Percentiles rank a stretch among this genome's conserved stretches.
These are phyloP conservation scores for Plusia festucae DNA, from an alignment of 2,888 invertebrate genomes.

Conservation along the genomic window DNA sequence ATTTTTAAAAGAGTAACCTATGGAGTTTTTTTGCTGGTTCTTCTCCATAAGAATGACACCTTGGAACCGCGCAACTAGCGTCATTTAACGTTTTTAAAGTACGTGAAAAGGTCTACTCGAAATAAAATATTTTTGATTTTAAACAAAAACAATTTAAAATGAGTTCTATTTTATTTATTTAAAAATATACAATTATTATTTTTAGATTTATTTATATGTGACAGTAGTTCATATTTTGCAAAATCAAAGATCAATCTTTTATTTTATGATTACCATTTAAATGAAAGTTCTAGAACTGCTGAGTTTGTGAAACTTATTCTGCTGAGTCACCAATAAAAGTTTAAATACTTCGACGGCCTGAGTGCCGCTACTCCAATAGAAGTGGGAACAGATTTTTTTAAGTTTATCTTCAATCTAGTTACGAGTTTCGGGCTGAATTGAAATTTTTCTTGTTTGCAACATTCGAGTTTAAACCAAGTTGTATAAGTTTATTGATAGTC, in stretches of 20 bases:
- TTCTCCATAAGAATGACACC: no score
- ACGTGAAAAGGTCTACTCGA: no score
- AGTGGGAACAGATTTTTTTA: slow-evolving; percentile 13
- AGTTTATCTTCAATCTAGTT: not conserved
- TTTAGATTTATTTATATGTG: not conserved
- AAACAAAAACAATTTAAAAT: no score
- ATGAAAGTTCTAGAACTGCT: slow-evolving; percentile 32
- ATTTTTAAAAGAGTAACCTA: no score
- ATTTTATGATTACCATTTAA: slow-evolving; percentile 41
- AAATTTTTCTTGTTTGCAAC: not conserved
- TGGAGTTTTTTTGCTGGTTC: no score
- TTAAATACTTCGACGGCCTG: slow-evolving; percentile 22
- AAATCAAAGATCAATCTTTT: slow-evolving; percentile 23
- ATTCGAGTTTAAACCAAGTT: no score
- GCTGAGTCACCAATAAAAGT: slow-evolving; percentile 34
- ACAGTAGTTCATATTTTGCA: not conserved
- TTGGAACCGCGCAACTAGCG: no score
- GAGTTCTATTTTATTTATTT: no score
- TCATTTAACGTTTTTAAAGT: no score
- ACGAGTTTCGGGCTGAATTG: not conserved
- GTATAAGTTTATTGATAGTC: no score
- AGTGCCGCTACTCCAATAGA: slow-evolving; percentile 22
- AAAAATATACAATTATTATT: not conserved
- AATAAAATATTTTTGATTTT: no score
- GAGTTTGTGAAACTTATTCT: slow-evolving; percentile 31